Conservation (phyloP, 1,140 invertebrate genomes). For the Meteorus sp. region DNA sequence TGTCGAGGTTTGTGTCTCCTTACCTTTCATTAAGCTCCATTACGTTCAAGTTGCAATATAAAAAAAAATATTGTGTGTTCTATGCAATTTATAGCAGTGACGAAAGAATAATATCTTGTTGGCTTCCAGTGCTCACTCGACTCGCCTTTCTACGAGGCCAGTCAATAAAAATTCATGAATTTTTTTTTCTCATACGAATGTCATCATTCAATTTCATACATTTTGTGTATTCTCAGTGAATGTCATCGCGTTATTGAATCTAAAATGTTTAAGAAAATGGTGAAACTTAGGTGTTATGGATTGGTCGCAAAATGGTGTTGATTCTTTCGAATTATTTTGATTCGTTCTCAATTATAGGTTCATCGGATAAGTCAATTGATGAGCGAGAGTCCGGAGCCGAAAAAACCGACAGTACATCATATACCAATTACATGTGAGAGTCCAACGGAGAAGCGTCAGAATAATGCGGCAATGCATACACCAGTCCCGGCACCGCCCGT, state of each 20-base stretch:
- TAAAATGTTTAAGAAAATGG: slow-evolving; percentile 27
- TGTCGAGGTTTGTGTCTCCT: slow-evolving; percentile 34
- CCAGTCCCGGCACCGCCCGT: slow-evolving; percentile 67
- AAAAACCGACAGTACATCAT: slow-evolving; percentile 52
- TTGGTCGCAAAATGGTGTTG: slow-evolving; percentile 59
- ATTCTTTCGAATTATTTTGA: slow-evolving; percentile 32
- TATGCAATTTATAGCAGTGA: too few species aligned
- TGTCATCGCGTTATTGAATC: too few species aligned
- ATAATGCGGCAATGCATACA: slow-evolving; percentile 58
- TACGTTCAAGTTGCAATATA: too few species aligned
- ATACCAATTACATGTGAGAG: slow-evolving; percentile 51
- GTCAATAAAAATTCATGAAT: too few species aligned
- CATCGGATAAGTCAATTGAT: slow-evolving; percentile 60
- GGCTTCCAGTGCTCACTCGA: too few species aligned
- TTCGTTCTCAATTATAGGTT: slow-evolving; percentile 46
- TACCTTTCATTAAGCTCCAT: neutral
- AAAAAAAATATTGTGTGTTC: too few species aligned
- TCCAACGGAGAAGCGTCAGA: slow-evolving; percentile 52
- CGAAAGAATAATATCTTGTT: too few species aligned
- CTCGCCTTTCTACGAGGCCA: too few species aligned
- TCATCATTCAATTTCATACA: too few species aligned
- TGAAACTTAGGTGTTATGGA: slow-evolving; percentile 34
- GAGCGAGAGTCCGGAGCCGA: slow-evolving; percentile 54
- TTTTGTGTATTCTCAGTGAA: too few species aligned
- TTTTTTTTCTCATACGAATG: too few species aligned